Percentiles rank a stretch among this genome's conserved stretches.
phyloP scores from a whole-genome alignment of 2,797 vertebrate genomes.

The Propithecus perrieri region DNA sequence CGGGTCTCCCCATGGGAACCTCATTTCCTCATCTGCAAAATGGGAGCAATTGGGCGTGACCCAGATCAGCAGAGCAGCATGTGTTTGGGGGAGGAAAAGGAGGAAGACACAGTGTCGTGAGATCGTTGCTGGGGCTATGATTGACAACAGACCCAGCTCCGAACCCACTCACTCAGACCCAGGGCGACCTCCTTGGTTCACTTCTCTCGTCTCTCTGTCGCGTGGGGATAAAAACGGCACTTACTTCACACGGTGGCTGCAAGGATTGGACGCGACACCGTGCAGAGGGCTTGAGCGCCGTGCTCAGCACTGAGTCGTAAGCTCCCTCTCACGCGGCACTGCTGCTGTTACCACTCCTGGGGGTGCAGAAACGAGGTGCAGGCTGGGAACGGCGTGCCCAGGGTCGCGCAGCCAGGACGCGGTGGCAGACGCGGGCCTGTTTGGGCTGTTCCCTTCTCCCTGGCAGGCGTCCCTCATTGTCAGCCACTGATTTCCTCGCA shows the following conservation, averaged over 20 bases:
- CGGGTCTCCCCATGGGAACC: rapidly evolving
- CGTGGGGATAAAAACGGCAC: neutral
- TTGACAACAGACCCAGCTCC: neutral
- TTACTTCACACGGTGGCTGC: rapidly evolving
- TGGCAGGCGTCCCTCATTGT: neutral
- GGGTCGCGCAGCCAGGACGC: neutral
- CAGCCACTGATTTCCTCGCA: neutral
- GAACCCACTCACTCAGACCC: neutral
- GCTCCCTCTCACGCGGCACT: rapidly evolving
- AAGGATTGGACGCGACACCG: neutral
- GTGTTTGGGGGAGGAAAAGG: neutral
- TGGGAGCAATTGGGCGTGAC: rapidly evolving
- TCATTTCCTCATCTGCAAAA: neutral
- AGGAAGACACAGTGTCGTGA: rapidly evolving
- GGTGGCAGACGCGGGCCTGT: neutral
- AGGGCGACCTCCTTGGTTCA: neutral
- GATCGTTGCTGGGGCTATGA: neutral
- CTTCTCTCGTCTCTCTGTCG: neutral
- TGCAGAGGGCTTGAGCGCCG: neutral
- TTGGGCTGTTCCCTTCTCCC: neutral
- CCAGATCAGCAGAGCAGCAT: rapidly evolving
- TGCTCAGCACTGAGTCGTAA: neutral
- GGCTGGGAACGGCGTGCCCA: neutral
- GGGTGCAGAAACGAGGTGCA: neutral
- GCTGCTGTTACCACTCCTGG: neutral